Conservation (phyloP, 1,140 invertebrate genomes). For the Megalonaias nervosa region DNA sequence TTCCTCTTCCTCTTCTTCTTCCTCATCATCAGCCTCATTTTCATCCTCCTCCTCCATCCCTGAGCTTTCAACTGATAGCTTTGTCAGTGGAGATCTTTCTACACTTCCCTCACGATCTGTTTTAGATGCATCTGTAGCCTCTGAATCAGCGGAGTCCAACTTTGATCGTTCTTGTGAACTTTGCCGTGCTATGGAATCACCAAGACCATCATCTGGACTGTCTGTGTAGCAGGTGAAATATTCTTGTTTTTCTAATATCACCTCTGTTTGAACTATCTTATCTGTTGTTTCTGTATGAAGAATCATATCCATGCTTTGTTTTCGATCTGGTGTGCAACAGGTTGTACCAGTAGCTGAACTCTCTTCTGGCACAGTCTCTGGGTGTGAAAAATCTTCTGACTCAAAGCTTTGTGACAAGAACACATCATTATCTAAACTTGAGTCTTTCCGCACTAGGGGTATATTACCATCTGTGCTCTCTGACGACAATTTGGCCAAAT, state of each 20-base stretch:
- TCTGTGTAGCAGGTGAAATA: conserved; percentile 53
- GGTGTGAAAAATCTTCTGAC: conserved; percentile 67
- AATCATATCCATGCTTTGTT: conserved; percentile 58
- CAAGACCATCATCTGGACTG: conserved; percentile 68
- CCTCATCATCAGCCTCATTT: conserved; percentile 34
- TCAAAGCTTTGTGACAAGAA: conserved; percentile 70
- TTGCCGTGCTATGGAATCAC: conserved; percentile 61
- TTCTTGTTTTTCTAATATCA: conserved; percentile 42
- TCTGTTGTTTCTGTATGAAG: conserved; percentile 48
- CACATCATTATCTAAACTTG: conserved; percentile 77
- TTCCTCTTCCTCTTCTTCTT: conserved; percentile 29
- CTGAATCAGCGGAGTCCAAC: conserved; percentile 60
- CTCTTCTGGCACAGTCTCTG: conserved; percentile 68
- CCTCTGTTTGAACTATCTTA: conserved; percentile 49
- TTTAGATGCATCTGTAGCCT: conserved; percentile 55
- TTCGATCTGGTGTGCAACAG: conserved; percentile 62
- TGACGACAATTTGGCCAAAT: conserved; percentile 75
- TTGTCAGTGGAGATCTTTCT: conserved; percentile 69
- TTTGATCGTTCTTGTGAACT: conserved; percentile 61
- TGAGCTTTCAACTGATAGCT: conserved; percentile 73
- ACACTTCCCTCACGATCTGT: conserved; percentile 53
- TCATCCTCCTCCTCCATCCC: conserved; percentile 58
- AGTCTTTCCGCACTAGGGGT: conserved; percentile 70
- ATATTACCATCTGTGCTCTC: conserved; percentile 73
- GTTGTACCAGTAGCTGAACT: conserved; percentile 63